phyloP scores from a whole-genome alignment of 2,113 vertebrate species.

The Lagenorhynchus albirostris region DNA sequence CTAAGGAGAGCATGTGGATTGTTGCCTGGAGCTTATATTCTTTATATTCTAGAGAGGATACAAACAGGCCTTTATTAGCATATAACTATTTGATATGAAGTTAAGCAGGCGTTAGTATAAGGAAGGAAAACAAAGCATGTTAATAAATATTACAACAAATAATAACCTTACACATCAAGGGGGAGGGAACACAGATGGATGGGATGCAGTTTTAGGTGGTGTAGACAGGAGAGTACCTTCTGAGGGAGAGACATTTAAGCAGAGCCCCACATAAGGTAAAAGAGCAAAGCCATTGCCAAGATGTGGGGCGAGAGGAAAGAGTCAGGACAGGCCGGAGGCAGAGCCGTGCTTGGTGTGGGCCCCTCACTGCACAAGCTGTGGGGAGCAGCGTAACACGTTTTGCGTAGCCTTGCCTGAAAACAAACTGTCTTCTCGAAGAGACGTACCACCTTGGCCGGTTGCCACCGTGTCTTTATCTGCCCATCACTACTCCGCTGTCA shows the following conservation, averaged over 20 bases:
- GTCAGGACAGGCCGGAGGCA: not conserved
- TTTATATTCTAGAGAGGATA: not conserved
- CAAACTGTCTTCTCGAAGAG: not conserved
- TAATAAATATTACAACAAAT: not conserved
- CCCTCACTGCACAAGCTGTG: accelerated
- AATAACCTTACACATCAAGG: not conserved
- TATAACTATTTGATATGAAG: not conserved
- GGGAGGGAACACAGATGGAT: not conserved
- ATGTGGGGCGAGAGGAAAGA: accelerated
- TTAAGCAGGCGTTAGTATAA: not conserved
- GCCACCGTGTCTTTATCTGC: not conserved
- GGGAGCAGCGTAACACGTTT: accelerated
- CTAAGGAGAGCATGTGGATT: not conserved
- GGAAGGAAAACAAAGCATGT: not conserved
- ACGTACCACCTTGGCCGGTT: too few relatives aligned
- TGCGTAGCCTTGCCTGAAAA: not conserved
- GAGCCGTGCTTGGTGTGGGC: accelerated
- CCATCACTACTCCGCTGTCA: not conserved
- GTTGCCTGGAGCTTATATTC: not conserved
- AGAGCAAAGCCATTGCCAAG: not conserved
- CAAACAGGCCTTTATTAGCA: not conserved
- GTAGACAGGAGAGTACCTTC: not conserved
- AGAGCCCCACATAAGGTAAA: not conserved
- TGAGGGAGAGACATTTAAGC: not conserved
- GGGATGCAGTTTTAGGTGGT: not conserved